phyloP scores from a whole-genome alignment of 2,797 vertebrate genomes.

The Ispidina lecontei region DNA sequence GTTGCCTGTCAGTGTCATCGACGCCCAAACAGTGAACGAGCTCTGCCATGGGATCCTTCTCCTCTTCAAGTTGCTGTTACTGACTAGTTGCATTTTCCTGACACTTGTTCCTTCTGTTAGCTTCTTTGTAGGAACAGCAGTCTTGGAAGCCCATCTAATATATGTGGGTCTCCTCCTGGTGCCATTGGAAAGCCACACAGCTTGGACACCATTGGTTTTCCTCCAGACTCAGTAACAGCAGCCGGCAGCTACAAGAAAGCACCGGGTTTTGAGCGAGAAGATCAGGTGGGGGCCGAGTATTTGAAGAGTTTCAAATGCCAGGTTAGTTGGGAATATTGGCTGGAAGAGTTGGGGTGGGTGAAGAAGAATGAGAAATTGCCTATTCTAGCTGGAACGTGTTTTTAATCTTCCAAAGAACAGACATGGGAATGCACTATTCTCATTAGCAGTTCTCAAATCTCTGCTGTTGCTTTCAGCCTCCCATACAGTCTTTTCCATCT shows the following conservation, averaged over 20 bases:
- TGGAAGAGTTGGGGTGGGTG: slow-evolving; percentile 14
- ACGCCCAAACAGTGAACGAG: neutral
- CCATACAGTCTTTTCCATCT: neutral
- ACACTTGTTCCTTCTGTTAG: slow-evolving; percentile 68
- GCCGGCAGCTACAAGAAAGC: slow-evolving; percentile 92
- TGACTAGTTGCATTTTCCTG: neutral
- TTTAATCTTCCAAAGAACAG: neutral
- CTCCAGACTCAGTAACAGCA: slow-evolving; percentile 83
- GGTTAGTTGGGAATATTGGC: slow-evolving; percentile 68
- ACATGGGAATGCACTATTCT: neutral
- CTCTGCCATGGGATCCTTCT: neutral
- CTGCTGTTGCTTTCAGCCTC: neutral
- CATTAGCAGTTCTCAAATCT: neutral
- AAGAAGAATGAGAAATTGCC: neutral
- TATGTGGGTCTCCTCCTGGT: slow-evolving; percentile 87
- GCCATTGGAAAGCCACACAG: slow-evolving; percentile 87
- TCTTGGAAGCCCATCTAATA: slow-evolving; percentile 83
- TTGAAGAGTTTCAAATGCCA: slow-evolving; percentile 85
- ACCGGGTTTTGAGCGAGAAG: slow-evolving; percentile 96
- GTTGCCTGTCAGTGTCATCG: neutral
- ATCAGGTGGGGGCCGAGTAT: slow-evolving; percentile 87
- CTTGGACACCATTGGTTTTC: slow-evolving; percentile 84
- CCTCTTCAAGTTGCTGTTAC: neutral
- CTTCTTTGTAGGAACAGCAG: slow-evolving; percentile 85
- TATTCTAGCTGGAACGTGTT: neutral